Evolutionary conservation across 2,888 invertebrate species (phyloP).

Genomic region (Epinotia bilunana): DNA sequence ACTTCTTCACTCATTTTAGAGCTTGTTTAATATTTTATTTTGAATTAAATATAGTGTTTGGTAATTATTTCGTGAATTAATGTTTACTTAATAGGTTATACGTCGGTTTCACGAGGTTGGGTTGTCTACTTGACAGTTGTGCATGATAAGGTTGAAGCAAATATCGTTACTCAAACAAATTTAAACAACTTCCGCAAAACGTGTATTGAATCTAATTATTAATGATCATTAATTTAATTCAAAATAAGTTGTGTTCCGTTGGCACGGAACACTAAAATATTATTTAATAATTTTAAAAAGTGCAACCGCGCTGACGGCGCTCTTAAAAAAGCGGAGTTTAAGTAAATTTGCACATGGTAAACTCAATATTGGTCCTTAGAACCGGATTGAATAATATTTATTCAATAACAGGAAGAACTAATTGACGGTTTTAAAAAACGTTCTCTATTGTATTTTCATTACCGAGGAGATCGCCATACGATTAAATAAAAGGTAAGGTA

Average conservation of each 20-base stretch:
- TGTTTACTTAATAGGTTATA: conserved; percentile 36
- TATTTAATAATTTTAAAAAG: not conserved
- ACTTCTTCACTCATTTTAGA: conserved; percentile 65
- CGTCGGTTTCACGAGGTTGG: conserved; percentile 31
- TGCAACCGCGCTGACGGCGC: not conserved
- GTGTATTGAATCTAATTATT: not conserved
- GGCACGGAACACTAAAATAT: no score
- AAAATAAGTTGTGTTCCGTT: not conserved
- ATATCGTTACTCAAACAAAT: not conserved
- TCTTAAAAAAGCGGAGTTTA: not conserved
- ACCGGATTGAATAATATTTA: conserved; percentile 18
- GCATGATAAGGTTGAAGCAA: not conserved
- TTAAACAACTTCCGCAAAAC: not conserved
- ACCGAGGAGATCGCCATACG: no score
- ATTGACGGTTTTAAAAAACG: no score
- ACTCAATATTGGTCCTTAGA: conserved; percentile 10
- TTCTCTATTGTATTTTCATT: no score
- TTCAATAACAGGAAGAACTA: not conserved
- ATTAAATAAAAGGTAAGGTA: no score
- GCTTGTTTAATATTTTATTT: not conserved
- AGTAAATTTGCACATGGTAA: not conserved
- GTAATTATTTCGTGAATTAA: not conserved
- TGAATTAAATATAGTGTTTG: conserved; percentile 1
- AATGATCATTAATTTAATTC: no score
- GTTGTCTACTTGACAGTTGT: not conserved